Evolutionary conservation across 2,888 invertebrate genomes (phyloP), one percentile per base, ranked within the genome.

Genomic region (Petrolisthes cinctipes): DNA sequence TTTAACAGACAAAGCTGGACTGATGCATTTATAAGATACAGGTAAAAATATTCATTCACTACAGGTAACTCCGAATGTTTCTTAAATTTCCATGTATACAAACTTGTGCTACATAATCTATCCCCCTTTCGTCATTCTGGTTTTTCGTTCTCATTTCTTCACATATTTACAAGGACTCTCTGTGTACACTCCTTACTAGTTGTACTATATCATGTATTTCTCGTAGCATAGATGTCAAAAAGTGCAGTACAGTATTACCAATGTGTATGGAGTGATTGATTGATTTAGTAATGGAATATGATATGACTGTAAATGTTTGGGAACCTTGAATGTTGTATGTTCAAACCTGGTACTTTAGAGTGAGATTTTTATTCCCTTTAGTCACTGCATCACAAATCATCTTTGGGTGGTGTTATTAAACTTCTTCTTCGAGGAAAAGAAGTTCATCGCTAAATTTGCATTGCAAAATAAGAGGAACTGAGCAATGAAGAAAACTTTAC

Each of bases 171-270:
- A n/a, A 82, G 57, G 51, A 86, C 61, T 76, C 81, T 86, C 83
- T 87, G 83, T 87, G 87, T 87, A 87, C 87, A 87, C 87, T 87
- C 87, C 83, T 71, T 71, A 71, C 71, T 87, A 87, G 87, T 84
- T 87, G 87, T 87, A 87, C 87, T 87, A 83, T 84, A 80, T 87
- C 87, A 87, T 87, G 87, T 87, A 86, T 76, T 86, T 83, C 83
- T 86, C 68, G 82, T 86, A 87, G 84, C 87, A 79, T 87, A 83
- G 87, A 87, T 87, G 87, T 87, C 80, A 81, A 87, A 83, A 87
- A 71, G 20, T 37, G 37, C 71, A 71, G 75, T 87, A 73, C 87
- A 87, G 87, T 87, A 87, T 87, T 87, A 87, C 81, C 87, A 81
- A 73, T 87, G 81, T 86, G 66, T 82, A n/a, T 71, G 71, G 71